These are phyloP conservation scores for Battus philenor DNA, from an alignment of 1,140 invertebrate genomes.

Conservation along the genomic window DNA sequence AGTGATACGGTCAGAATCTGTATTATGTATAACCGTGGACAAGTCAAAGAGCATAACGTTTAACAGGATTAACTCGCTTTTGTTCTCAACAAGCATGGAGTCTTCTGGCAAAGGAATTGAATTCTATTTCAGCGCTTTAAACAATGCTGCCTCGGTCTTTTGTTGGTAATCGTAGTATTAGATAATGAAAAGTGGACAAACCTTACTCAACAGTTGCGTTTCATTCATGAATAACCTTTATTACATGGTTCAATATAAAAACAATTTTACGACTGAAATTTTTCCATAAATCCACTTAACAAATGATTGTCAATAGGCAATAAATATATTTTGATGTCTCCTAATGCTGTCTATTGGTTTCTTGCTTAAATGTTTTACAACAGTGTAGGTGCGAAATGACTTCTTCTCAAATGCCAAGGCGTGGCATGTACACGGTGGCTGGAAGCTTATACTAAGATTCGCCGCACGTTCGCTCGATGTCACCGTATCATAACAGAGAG, in stretches of 20 bases:
- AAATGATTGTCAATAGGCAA: conserved; percentile 10
- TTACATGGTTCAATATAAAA: too few species aligned
- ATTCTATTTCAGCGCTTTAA: conserved; percentile 29
- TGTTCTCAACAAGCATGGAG: conserved; percentile 19
- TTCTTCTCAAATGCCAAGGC: conserved; percentile 3
- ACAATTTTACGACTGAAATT: conserved; percentile 5
- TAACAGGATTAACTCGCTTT: conserved; percentile 24
- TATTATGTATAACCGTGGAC: too few species aligned
- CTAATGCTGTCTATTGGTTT: conserved; percentile 11
- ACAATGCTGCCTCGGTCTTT: conserved; percentile 5
- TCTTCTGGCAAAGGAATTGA: conserved; percentile 34
- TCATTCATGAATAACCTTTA: background rate
- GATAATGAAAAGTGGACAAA: too few species aligned
- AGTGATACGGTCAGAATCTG: too few species aligned
- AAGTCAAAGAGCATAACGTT: conserved; percentile 14
- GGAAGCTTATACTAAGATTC: background rate
- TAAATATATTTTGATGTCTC: conserved; percentile 9
- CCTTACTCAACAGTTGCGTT: too few species aligned
- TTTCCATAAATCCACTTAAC: conserved; percentile 6
- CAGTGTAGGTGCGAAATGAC: conserved; percentile 11
- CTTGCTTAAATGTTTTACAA: conserved; percentile 5
- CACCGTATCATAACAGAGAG: conserved; percentile 2
- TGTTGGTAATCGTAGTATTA: conserved; percentile 5
- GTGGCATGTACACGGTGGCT: background rate
- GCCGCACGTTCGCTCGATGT: background rate